Conservation (phyloP, 37 sponge, comb jelly and placozoan genomes). For the Hexactinellida sp. region DNA sequence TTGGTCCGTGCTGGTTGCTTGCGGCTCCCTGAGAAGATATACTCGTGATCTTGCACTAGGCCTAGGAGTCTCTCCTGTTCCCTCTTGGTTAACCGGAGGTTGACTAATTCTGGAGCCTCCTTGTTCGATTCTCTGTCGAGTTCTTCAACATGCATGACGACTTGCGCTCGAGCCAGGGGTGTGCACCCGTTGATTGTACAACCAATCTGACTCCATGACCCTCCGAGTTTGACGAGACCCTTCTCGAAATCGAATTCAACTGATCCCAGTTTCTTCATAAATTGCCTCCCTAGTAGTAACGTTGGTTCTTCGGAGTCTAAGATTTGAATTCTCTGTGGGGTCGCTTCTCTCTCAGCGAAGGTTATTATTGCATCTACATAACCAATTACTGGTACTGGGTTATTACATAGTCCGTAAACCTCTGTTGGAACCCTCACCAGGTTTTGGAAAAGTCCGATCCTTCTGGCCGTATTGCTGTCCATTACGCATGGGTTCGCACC, state of each 20-base stretch:
- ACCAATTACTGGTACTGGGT: not conserved
- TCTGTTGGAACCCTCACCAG: not conserved
- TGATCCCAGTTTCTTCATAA: not conserved
- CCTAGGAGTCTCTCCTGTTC: too few relatives aligned
- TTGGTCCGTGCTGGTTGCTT: too few relatives aligned
- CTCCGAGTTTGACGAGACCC: not conserved
- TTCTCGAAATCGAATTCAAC: not conserved
- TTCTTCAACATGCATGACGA: not conserved
- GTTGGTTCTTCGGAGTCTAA: not conserved
- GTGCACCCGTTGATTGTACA: not conserved
- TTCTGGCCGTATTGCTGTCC: not conserved
- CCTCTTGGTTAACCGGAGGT: not conserved
- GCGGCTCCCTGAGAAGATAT: too few relatives aligned
- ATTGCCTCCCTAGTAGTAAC: not conserved
- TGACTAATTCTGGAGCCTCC: not conserved
- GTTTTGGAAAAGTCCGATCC: not conserved
- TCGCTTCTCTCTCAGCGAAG: not conserved
- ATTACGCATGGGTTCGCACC: constrained; percentile 8
- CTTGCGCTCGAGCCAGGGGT: not conserved
- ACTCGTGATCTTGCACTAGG: too few relatives aligned
- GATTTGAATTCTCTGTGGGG: not conserved
- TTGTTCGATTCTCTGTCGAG: not conserved
- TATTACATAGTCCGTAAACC: not conserved
- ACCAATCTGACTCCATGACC: not conserved
- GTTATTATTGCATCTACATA: not conserved